phyloP scores from a whole-genome alignment of 2,888 invertebrate species.

The Oxycera nigricornis region DNA sequence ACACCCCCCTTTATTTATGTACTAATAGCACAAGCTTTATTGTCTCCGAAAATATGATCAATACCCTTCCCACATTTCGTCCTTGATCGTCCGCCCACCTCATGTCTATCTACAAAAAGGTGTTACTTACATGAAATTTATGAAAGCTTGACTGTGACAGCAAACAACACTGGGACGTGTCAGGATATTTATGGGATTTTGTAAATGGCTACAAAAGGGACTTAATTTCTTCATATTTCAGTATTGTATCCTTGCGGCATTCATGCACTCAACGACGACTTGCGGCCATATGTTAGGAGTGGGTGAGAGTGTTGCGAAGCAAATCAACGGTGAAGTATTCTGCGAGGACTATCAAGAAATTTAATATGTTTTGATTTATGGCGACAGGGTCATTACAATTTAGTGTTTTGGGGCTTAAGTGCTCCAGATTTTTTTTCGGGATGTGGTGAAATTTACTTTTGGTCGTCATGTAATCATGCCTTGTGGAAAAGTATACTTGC shows the following conservation, averaged over 20 bases:
- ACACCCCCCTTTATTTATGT: too few relatives aligned
- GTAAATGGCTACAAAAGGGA: constrained; percentile 25
- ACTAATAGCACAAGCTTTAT: constrained; percentile 8
- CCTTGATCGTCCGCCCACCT: not conserved
- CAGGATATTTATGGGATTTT: constrained; percentile 20
- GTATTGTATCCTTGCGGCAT: not conserved
- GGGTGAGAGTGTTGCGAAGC: not conserved
- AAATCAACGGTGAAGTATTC: not conserved
- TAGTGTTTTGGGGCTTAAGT: not conserved
- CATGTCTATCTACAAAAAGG: constrained; percentile 3
- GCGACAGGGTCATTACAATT: constrained; percentile 1
- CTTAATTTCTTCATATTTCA: constrained; percentile 21
- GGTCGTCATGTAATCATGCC: not conserved
- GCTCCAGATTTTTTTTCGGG: not conserved
- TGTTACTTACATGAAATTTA: constrained; percentile 30
- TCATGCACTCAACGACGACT: not conserved
- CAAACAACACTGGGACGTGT: constrained; percentile 27
- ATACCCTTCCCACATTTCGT: not conserved
- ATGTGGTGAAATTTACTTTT: too few relatives aligned
- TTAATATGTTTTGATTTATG: constrained; percentile 30
- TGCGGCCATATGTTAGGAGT: not conserved
- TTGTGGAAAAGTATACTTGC: not conserved
- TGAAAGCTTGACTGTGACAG: constrained; percentile 29
- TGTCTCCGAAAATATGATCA: not conserved
- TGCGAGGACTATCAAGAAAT: not conserved